Percentiles rank a stretch among this genome's conserved stretches.
Conservation (phyloP, 1,140 invertebrate genomes). For the Chrysopa pallens region DNA sequence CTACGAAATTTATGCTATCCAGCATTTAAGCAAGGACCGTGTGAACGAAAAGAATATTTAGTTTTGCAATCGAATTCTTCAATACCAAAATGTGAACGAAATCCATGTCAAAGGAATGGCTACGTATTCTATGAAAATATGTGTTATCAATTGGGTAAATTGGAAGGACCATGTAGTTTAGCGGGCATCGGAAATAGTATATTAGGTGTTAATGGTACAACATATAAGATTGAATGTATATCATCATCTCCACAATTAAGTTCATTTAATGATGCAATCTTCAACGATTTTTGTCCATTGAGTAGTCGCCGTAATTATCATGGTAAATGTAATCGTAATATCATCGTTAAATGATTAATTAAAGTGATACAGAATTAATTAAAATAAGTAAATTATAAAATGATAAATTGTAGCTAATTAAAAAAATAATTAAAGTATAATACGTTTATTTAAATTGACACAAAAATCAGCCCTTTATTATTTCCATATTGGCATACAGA, state of each 20-base stretch:
- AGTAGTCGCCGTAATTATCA: no score
- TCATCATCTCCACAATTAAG: not conserved
- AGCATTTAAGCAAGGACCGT: conserved; percentile 41
- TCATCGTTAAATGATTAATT: no score
- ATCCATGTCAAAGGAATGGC: conserved; percentile 32
- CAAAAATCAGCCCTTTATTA: no score
- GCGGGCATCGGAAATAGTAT: conserved; percentile 11
- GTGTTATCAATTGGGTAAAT: conserved; percentile 10
- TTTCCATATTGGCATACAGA: no score
- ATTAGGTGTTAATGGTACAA: conserved; percentile 13
- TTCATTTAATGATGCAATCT: no score
- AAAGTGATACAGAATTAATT: no score
- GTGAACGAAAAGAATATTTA: conserved; percentile 29
- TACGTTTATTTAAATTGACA: no score
- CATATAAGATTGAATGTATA: conserved; percentile 9
- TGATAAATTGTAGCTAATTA: no score
- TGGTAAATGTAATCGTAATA: no score
- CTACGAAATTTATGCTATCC: conserved; percentile 34
- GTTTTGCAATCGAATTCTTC: conserved; percentile 27
- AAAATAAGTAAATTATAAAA: no score
- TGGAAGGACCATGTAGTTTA: conserved; percentile 11
- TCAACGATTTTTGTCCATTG: no score
- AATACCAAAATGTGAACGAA: conserved; percentile 34
- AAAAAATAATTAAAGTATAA: no score
- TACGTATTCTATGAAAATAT: conserved; percentile 17